Percentiles rank a stretch among this genome's conserved stretches.
phyloP scores from a whole-genome alignment of 2,888 invertebrate species.

The Dioctria linearis region DNA sequence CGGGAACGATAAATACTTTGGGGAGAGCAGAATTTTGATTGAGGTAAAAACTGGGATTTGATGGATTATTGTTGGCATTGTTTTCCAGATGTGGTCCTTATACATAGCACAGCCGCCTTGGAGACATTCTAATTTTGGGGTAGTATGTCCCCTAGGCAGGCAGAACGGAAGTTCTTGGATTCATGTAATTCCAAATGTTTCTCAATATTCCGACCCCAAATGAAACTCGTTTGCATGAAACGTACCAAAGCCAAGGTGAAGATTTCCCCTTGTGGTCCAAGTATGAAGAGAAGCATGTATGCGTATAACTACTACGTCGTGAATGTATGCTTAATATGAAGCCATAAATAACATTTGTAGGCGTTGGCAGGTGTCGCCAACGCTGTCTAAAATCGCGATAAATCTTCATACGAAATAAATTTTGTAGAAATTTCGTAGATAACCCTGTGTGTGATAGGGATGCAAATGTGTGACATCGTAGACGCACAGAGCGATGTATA shows the following conservation, averaged over 20 bases:
- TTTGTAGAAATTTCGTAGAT: conserved; percentile 60
- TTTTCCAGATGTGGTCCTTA: conserved; percentile 50
- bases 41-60: conserved; percentile 53
- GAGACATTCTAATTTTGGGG: conserved; percentile 41
- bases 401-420: conserved; percentile 69
- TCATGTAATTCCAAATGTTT: conserved; percentile 36
- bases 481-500: conserved; percentile 40
- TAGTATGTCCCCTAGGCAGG: neutral
- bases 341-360: conserved; percentile 72
- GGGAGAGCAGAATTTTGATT: conserved; percentile 47
- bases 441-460: conserved; percentile 48
- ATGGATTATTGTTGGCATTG: conserved; percentile 53
- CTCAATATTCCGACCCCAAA: conserved; percentile 43
- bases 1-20: conserved; percentile 44
- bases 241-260: conserved; percentile 3
- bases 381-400: conserved; percentile 72
- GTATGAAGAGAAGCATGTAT: conserved; percentile 12
- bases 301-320: conserved; percentile 1
- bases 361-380: conserved; percentile 73
- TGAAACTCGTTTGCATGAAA: conserved; percentile 43
- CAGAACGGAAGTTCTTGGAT: conserved; percentile 33
- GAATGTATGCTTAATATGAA: conserved; percentile 58
- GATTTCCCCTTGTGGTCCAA: conserved; percentile 33
- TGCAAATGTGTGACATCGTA: conserved; percentile 56
- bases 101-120: conserved; percentile 2